Conservation (phyloP, 2,113 vertebrate genomes). For the Balaenoptera acutorostrata region DNA sequence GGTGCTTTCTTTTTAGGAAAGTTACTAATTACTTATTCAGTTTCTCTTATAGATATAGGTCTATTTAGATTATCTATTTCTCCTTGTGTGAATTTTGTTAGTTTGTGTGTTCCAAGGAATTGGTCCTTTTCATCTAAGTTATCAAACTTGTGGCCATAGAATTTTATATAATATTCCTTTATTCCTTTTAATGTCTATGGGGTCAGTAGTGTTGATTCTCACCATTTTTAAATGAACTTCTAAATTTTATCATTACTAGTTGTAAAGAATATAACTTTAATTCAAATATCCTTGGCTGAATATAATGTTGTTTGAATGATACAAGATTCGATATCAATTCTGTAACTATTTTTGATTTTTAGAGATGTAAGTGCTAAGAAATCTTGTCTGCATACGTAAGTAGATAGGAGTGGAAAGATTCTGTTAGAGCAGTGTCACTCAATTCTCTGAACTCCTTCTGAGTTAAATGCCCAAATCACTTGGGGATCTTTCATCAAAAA, state of each 20-base stretch:
- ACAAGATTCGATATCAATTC: background rate
- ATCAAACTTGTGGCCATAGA: background rate
- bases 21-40: background rate
- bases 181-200: background rate
- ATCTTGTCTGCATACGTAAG: background rate
- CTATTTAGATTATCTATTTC: background rate
- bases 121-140: background rate
- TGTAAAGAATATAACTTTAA: background rate
- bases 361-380: background rate
- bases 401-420: background rate
- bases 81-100: background rate
- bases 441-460: background rate
- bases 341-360: constrained; percentile 20
- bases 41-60: background rate
- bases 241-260: background rate
- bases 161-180: background rate
- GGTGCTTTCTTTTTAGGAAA: background rate
- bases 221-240: background rate
- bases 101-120: background rate
- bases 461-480: constrained; percentile 39
- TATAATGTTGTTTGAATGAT: background rate
- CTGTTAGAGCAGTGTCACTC: background rate
- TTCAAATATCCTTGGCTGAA: background rate
- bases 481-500: constrained; percentile 12
- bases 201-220: background rate